These are phyloP conservation scores for Drosophila falleni DNA, from an alignment of 2,888 invertebrate species.

Conservation along the genomic window DNA sequence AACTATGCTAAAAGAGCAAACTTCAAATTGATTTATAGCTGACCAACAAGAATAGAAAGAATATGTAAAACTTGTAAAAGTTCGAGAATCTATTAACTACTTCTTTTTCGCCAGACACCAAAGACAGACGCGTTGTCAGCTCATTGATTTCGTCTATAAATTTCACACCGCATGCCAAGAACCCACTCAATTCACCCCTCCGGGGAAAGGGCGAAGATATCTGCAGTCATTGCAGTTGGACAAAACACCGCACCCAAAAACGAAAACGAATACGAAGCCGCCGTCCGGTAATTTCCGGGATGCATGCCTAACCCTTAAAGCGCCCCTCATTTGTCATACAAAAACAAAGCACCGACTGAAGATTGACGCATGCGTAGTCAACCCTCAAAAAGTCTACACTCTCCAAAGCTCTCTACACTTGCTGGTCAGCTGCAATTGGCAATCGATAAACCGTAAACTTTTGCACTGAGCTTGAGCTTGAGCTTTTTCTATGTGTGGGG, in stretches of 20 bases:
- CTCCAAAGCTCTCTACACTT: conserved; percentile 41
- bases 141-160: conserved; percentile 58
- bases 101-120: conserved; percentile 1
- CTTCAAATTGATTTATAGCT: conserved; percentile 9
- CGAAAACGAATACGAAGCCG: conserved; percentile 14
- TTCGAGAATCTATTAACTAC: conserved; percentile 7
- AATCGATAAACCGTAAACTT: conserved; percentile 59
- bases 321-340: conserved; percentile 9
- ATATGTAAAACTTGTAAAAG: conserved; percentile 5
- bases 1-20: conserved; percentile 8
- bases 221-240: conserved; percentile 50
- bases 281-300: conserved; percentile 63
- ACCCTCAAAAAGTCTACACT: conserved; percentile 26
- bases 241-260: conserved; percentile 64
- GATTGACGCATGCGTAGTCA: conserved; percentile 58
- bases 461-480: conserved; percentile 45
- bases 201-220: neutral
- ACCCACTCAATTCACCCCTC: conserved; percentile 6
- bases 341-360: conserved; percentile 26
- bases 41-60: neutral
- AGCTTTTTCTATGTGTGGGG: conserved; percentile 47
- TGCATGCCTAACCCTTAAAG: conserved; percentile 36
- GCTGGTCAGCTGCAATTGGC: conserved; percentile 60
- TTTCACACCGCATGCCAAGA: conserved; percentile 38
- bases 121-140: conserved; percentile 11